These are phyloP conservation scores for Catharus ustulatus DNA, from an alignment of 2,797 vertebrate genomes.

Conservation along the genomic window DNA sequence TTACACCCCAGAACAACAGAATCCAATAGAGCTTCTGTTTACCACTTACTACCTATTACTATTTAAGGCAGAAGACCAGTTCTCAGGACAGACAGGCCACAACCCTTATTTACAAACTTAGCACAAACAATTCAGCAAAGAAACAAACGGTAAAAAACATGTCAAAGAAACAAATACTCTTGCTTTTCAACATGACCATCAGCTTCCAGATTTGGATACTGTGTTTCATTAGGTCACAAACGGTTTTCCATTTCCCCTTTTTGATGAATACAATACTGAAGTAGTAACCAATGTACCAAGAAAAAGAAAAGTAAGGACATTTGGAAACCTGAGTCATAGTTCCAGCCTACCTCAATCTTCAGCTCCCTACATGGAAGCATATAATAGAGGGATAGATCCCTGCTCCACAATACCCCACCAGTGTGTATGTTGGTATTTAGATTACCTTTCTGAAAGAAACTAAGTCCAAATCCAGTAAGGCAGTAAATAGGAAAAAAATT, in stretches of 20 bases:
- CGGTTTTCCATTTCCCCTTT: background rate
- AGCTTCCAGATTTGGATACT: background rate
- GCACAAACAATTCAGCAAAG: background rate
- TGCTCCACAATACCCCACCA: rapidly evolving
- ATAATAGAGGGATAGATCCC: background rate
- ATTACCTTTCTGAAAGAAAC: background rate
- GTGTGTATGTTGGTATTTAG: rapidly evolving
- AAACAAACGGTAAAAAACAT: background rate
- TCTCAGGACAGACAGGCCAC: background rate
- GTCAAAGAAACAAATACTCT: background rate
- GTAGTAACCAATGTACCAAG: background rate
- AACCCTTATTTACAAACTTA: background rate
- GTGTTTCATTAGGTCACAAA: background rate
- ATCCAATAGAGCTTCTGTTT: background rate
- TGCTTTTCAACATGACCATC: background rate
- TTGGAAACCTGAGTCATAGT: background rate
- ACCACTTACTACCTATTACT: background rate
- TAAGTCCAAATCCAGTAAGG: background rate
- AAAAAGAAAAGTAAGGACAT: background rate
- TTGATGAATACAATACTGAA: background rate
- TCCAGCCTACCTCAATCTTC: background rate
- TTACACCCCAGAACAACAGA: background rate
- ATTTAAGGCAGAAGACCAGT: background rate
- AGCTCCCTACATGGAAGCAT: background rate
- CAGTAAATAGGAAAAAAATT: background rate